Conservation (phyloP, 2,797 vertebrate species). For the Sylvia borin region DNA sequence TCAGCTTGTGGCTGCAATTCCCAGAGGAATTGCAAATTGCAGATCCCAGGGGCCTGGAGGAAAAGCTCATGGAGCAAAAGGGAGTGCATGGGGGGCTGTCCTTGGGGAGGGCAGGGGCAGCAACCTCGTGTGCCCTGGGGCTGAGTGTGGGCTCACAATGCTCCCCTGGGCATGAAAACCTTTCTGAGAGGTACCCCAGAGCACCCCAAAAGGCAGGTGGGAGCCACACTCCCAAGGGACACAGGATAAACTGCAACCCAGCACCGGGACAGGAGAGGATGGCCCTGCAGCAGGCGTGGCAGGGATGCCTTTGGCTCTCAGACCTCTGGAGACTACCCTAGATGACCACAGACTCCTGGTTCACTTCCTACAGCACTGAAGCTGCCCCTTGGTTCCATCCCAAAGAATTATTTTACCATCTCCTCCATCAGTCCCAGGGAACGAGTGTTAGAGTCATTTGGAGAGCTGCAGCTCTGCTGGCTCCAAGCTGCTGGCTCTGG, state of each 20-base stretch:
- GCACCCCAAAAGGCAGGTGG: neutral
- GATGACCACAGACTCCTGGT: neutral
- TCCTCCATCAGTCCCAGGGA: neutral
- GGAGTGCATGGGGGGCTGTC: neutral
- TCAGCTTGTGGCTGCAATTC: neutral
- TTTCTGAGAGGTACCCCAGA: neutral
- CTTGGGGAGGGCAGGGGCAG: neutral
- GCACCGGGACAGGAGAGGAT: neutral
- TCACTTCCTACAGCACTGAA: neutral
- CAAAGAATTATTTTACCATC: neutral
- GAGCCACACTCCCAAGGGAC: neutral
- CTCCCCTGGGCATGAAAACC: neutral
- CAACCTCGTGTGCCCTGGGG: rapidly evolving
- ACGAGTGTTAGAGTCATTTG: neutral
- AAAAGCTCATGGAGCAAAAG: neutral
- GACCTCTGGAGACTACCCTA: neutral
- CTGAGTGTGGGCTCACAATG: neutral
- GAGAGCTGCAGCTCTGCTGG: neutral
- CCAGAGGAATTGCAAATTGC: no score
- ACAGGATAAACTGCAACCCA: neutral
- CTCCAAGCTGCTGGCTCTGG: neutral
- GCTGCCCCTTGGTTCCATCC: neutral
- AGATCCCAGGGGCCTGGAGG: neutral
- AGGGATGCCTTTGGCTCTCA: neutral
- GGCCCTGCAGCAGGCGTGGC: neutral